These are phyloP conservation scores for Euschistus heros DNA, from an alignment of 1,140 invertebrate species.

Conservation along the genomic window DNA sequence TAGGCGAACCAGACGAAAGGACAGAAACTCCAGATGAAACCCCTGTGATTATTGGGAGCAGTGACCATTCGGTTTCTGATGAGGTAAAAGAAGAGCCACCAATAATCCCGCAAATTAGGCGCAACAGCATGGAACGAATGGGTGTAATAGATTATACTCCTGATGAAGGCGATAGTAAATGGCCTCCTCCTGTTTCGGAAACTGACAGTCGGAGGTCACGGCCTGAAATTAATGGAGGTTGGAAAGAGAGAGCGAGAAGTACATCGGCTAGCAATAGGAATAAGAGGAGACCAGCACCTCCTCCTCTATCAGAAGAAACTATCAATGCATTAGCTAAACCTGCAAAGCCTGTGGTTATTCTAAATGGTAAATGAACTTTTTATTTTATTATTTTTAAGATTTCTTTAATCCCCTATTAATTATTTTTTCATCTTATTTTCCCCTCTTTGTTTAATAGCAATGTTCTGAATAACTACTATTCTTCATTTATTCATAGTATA, in stretches of 20 bases:
- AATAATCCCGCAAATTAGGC: conserved; percentile 20
- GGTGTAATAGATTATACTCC: conserved; percentile 5
- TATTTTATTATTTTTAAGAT: background rate
- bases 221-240: conserved; percentile 20
- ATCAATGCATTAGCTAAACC: conserved; percentile 27
- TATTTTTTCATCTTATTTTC: too few relatives aligned
- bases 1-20: background rate
- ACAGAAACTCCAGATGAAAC: background rate
- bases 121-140: conserved; percentile 13
- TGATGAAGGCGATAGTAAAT: conserved; percentile 4
- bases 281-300: conserved; percentile 30
- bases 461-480: too few relatives aligned
- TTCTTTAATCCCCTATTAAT: background rate
- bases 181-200: background rate
- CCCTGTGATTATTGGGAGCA: background rate
- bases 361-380: conserved; percentile 2
- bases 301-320: conserved; percentile 29
- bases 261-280: conserved; percentile 32
- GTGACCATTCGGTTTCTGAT: background rate
- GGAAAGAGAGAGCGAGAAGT: conserved; percentile 27
- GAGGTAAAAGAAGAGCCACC: conserved; percentile 5
- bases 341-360: conserved; percentile 5
- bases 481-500: too few relatives aligned
- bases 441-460: too few relatives aligned
- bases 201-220: background rate